Evolutionary conservation across 2,888 invertebrate genomes (phyloP).

Genomic region (Eilema depressum): DNA sequence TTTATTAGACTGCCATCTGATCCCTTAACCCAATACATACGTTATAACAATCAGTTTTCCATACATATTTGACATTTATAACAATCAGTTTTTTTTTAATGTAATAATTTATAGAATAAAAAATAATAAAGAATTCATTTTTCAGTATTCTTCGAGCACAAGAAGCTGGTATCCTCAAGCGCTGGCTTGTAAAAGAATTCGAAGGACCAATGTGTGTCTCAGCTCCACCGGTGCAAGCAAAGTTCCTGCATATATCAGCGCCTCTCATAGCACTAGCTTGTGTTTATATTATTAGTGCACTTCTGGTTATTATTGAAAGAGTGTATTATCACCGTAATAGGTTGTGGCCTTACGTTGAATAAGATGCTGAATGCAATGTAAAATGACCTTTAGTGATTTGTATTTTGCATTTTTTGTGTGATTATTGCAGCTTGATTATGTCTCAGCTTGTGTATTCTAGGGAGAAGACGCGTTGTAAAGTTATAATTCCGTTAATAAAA

Average conservation of each 20-base stretch:
- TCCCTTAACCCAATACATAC: too few species aligned
- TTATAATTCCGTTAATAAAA: background rate
- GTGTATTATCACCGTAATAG: conserved; percentile 39
- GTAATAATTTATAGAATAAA: too few species aligned
- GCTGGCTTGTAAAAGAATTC: conserved; percentile 31
- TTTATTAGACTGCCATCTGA: too few species aligned
- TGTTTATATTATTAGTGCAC: conserved; percentile 41
- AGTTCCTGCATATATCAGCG: conserved; percentile 54
- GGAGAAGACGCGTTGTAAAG: background rate
- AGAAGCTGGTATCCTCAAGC: conserved; percentile 61
- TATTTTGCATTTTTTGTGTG: background rate
- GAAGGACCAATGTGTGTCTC: conserved; percentile 44
- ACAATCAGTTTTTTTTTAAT: too few species aligned
- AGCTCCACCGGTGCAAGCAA: conserved; percentile 39
- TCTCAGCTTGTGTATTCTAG: background rate
- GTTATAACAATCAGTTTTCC: too few species aligned
- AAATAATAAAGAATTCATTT: conserved; percentile 18
- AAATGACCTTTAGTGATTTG: too few species aligned
- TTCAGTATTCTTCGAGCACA: conserved; percentile 61
- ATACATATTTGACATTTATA: too few species aligned
- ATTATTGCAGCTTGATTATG: background rate
- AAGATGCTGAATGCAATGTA: background rate
- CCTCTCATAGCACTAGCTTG: conserved; percentile 53
- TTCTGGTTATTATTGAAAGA: conserved; percentile 60
- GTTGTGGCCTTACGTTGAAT: conserved; percentile 66